phyloP scores from a whole-genome alignment of 2,888 invertebrate genomes.

The Nephrotoma appendiculata region DNA sequence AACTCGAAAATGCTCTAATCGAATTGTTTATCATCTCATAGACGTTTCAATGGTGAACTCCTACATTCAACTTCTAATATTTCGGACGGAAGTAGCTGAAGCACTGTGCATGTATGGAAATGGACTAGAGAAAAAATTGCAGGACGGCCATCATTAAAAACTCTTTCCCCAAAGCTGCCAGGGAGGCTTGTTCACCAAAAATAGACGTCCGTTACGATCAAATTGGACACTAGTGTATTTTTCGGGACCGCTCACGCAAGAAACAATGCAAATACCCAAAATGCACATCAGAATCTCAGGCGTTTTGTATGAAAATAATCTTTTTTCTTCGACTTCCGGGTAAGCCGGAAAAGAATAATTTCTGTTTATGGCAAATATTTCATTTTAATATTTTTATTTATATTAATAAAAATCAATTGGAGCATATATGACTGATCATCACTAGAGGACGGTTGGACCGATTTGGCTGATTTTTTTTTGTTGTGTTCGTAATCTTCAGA shows the following conservation, averaged over 20 bases:
- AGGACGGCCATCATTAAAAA: background rate
- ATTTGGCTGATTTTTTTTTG: too few relatives aligned
- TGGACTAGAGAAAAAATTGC: background rate
- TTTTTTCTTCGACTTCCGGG: background rate
- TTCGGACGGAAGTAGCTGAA: background rate
- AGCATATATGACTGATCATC: too few relatives aligned
- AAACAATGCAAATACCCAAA: background rate
- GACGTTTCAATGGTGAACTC: background rate
- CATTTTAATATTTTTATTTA: background rate
- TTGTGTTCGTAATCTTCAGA: too few relatives aligned
- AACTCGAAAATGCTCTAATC: background rate
- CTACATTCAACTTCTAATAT: background rate
- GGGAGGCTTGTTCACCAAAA: background rate
- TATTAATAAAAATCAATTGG: too few relatives aligned
- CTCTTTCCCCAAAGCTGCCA: background rate
- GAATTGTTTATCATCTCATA: background rate
- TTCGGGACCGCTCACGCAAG: background rate
- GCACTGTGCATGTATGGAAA: background rate
- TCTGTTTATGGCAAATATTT: background rate
- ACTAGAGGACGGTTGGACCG: too few relatives aligned
- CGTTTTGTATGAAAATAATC: background rate
- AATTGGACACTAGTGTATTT: background rate
- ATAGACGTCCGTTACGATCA: background rate
- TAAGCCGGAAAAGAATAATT: background rate
- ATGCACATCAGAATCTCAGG: background rate